Base-by-base conservation (phyloP, 2,797 vertebrate species). In the Sparus aurata region DNA sequence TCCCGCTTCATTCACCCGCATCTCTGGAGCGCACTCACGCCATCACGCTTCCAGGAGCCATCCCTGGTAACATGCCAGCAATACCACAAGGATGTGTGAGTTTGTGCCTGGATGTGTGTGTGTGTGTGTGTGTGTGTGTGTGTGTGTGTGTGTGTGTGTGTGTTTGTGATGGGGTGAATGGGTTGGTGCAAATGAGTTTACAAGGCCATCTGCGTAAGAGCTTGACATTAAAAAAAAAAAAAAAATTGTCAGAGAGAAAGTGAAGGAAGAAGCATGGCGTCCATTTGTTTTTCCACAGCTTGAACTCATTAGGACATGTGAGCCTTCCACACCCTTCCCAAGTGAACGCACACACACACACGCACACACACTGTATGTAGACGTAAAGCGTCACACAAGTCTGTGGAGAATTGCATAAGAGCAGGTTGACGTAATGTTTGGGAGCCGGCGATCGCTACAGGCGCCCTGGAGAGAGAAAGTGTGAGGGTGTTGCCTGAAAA, bases 271-370 rank as follows among this genome's bases (percentile, higher is more conserved):
- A 65, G 25, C 47, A 84, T 46, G 62, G 38, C 53, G 50, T 89
- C 75, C 80, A 50, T 80, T 87, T 86, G 71, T 80, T 86, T 87
- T 86, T 45, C 79, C 85, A 83, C 91, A 94, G 88, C 91, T 92
- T 92, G 91, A 90, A 93, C 69, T 64, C 79, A 92, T 94, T 94
- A 91, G 66, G 73, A 77, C 83, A 84, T 64, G 75, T 47, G 53
- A 89, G 82, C 75, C 43, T 22, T 87, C 82, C 86, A 87, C 92
- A 75, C 90, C 92, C 91, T 88, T 90, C 89, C 80, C 71, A 34
- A 49, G 47, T 4, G n/a, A 61, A 38, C 53, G 20, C 67, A 52
- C 64, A 77, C 60, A 73, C 43, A 76, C 70, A 50, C 74, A 83
- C 63, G 59, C 50, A 75, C 46, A 75, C 60, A 34, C 52, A 64